These are phyloP conservation scores for Hemicrepidius hirtus DNA, from an alignment of 2,888 invertebrate genomes.

Conservation along the genomic window DNA sequence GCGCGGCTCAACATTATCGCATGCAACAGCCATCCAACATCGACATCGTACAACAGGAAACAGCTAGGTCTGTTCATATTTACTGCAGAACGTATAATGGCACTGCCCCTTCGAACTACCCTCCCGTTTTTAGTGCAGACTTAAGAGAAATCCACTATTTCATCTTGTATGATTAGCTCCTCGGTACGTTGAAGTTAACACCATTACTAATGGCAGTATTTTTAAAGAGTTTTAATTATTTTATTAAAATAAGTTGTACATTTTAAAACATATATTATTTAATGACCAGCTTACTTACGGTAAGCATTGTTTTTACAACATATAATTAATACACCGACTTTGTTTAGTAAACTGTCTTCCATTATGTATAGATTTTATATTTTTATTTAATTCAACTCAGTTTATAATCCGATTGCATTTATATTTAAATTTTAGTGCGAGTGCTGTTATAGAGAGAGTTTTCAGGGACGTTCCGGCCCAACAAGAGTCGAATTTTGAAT, in stretches of 20 bases:
- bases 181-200: slow-evolving; percentile 20
- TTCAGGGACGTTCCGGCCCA: slow-evolving; percentile 71
- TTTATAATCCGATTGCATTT: slow-evolving; percentile 40
- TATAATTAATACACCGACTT: slow-evolving; percentile 22
- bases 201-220: slow-evolving; percentile 32
- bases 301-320: slow-evolving; percentile 15
- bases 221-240: not conserved
- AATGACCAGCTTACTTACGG: slow-evolving; percentile 1
- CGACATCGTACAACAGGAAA: slow-evolving; percentile 61
- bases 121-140: slow-evolving; percentile 42
- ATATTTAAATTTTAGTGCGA: slow-evolving; percentile 55
- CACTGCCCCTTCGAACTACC: slow-evolving; percentile 48
- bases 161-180: slow-evolving; percentile 34
- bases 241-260: slow-evolving; percentile 3
- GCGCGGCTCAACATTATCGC: slow-evolving; percentile 59
- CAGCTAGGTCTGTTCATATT: slow-evolving; percentile 50
- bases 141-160: slow-evolving; percentile 40
- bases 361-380: no score
- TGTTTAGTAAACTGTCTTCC: slow-evolving; percentile 11
- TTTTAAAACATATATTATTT: slow-evolving; percentile 8
- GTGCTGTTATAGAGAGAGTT: slow-evolving; percentile 71
- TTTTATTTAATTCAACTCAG: slow-evolving; percentile 52
- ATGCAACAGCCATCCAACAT: slow-evolving; percentile 69
- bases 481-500: slow-evolving; percentile 70
- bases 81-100: slow-evolving; percentile 39